Conservation (phyloP, 1,140 invertebrate genomes). For the Solenopsis fugax region DNA sequence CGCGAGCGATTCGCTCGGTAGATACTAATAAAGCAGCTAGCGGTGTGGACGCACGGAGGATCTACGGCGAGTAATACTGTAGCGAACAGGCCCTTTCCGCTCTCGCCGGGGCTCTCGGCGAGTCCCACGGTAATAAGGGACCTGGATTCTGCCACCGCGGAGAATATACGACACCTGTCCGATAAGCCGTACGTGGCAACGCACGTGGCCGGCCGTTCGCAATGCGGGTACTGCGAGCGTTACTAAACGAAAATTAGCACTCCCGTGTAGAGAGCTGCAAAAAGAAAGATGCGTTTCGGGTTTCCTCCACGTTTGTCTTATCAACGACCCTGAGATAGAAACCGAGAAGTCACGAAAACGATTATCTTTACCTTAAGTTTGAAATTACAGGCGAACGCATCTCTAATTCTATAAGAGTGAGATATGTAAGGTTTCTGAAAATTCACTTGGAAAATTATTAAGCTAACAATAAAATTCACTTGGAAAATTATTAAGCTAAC, state of each 20-base stretch:
- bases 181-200: slow-evolving; percentile 59
- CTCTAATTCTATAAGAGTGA: not conserved
- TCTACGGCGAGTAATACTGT: slow-evolving; percentile 31
- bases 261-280: not conserved
- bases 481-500: too few relatives aligned
- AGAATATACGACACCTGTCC: slow-evolving; percentile 69
- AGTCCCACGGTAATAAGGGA: slow-evolving; percentile 63
- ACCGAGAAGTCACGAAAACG: not conserved
- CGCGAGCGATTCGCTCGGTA: slow-evolving; percentile 5
- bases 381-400: not conserved
- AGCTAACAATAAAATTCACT: too few relatives aligned
- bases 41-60: not conserved
- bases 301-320: not conserved
- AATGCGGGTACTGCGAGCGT: slow-evolving; percentile 33
- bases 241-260: slow-evolving; percentile 33
- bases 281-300: not conserved
- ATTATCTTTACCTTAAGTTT: not conserved
- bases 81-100: slow-evolving; percentile 14
- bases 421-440: not conserved
- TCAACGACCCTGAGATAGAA: not conserved
- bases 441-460: too few relatives aligned
- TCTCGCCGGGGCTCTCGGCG: not conserved
- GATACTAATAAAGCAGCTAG: slow-evolving; percentile 50
- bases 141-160: slow-evolving; percentile 38
- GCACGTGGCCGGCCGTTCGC: slow-evolving; percentile 33